Base-by-base conservation (phyloP, 2,113 vertebrate genomes). In the Glaucidium brasilianum region DNA sequence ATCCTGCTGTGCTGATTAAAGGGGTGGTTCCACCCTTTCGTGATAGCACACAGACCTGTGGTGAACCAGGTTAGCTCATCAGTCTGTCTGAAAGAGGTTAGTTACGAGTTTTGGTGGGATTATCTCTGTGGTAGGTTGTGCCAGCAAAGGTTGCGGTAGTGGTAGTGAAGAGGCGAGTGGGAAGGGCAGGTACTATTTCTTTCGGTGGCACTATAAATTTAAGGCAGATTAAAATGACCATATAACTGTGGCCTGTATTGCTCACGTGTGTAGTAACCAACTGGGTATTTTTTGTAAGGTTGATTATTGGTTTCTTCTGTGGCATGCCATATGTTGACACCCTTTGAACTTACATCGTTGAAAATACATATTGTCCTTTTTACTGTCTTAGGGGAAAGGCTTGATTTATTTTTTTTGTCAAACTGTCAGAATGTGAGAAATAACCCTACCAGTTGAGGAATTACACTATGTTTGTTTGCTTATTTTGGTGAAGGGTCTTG, bases 1-100 rank as follows among this genome's bases (percentile, higher is more conserved):
- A 96, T 97, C 84, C 77, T 29, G 19, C 17, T 3, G 27, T 79
- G 90, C 56, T 97, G 81, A 96, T 96, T 90, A 96, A 85, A 88
- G 45, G 19, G 9, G 49, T 91, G 93, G 92, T 75, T 94, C 96
- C 94, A 39, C 93, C 92, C 90, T 88, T 89, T 56, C 2, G 4
- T 92, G 92, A 85, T 85, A 79, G 85, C 71, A 53, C n/a, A 8
- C 81, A 85, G 75, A 53, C 53, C 47, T 55, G 23, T 77, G 41
- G 59, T 73, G 76, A 91, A 43, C 67, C 64, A 78, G 50, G 89
- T 91, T 75, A 90, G 69, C 87, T 95, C 81, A 64, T 85, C 77
- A 53, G 3, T 34, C 85, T 88, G 74, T 87, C 92, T 12, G 1
- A 53, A 87, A 94, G 59, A 73, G 73, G 75, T 82, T 85, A 92